A percentile compares a stretch with the other conserved stretches of the same genome.
Conservation (phyloP, 2,113 vertebrate genomes). For the Tachuris rubrigastra region DNA sequence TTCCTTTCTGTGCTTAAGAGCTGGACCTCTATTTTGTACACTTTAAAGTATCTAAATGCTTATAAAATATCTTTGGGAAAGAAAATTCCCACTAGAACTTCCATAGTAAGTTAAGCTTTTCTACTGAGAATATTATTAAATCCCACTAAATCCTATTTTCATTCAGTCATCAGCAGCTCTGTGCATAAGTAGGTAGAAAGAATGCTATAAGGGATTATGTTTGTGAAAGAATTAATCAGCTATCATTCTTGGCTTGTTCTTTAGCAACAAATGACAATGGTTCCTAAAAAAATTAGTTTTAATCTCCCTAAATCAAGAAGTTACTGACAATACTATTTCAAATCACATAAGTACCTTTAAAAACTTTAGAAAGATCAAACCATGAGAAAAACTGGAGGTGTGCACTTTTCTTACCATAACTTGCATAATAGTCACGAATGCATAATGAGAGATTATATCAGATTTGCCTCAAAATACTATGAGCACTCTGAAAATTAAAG, state of each 20-base stretch:
- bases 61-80: slow-evolving; percentile 50
- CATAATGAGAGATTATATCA: background rate
- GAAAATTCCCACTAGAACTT: slow-evolving; percentile 51
- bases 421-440: background rate
- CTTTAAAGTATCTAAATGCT: slow-evolving; percentile 44
- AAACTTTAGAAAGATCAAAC: slow-evolving; percentile 20
- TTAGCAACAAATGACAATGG: background rate
- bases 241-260: background rate
- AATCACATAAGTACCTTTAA: slow-evolving; percentile 26
- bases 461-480: background rate
- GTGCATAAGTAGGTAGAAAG: slow-evolving; percentile 12
- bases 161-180: slow-evolving; percentile 36
- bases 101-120: slow-evolving; percentile 48
- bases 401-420: background rate
- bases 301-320: background rate
- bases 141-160: slow-evolving; percentile 54
- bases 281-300: background rate
- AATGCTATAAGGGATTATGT: background rate
- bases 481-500: background rate
- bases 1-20: slow-evolving; percentile 31
- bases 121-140: slow-evolving; percentile 61
- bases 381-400: background rate
- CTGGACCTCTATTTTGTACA: background rate
- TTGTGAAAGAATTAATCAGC: background rate
- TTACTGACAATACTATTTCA: background rate